These are phyloP conservation scores for Rhinella marina DNA, from an alignment of 2,797 vertebrate genomes.

Conservation along the genomic window DNA sequence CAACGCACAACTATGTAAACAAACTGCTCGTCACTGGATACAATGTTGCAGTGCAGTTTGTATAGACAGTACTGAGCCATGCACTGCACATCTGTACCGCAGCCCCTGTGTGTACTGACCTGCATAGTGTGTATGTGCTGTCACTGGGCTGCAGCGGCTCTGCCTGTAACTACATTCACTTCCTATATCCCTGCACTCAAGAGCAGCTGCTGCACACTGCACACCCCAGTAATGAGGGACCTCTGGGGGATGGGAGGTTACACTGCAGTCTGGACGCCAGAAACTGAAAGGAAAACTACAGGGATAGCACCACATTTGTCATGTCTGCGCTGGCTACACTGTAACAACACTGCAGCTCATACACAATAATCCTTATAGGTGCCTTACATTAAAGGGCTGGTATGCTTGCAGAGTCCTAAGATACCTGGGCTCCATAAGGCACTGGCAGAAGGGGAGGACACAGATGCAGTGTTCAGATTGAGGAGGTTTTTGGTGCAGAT, in stretches of 20 bases:
- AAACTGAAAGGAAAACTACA: slow-evolving; percentile 31
- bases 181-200: background rate
- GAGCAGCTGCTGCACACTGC: background rate
- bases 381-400: background rate
- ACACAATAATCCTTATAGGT: background rate
- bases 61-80: background rate
- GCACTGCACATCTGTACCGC: background rate
- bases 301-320: background rate
- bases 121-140: slow-evolving; percentile 24
- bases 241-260: slow-evolving; percentile 39
- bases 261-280: background rate
- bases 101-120: slow-evolving; percentile 24
- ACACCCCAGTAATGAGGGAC: background rate
- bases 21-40: background rate
- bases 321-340: background rate
- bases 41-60: background rate
- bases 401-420: background rate
- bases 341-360: background rate
- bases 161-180: background rate
- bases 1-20: background rate
- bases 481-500: no score
- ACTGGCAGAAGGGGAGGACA: background rate
- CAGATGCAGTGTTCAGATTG: no score
- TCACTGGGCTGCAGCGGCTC: background rate
- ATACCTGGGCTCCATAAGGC: background rate